Conservation (phyloP, 1,140 invertebrate species). For the Zaprionus davidi region DNA sequence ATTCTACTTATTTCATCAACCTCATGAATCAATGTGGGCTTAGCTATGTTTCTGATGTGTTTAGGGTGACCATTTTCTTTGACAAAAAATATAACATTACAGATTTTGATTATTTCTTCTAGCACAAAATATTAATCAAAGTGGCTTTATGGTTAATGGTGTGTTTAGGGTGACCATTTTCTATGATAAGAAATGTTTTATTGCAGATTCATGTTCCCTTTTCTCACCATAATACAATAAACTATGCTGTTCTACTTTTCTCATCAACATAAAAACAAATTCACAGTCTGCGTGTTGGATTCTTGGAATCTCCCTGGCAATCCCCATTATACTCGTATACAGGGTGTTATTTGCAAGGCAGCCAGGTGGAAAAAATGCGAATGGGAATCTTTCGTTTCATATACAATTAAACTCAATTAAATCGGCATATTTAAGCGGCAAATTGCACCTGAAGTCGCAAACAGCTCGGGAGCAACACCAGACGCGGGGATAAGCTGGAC, state of each 20-base stretch:
- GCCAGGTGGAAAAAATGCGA: conserved; percentile 32
- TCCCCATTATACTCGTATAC: neutral
- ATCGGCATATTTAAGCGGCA: conserved; percentile 74
- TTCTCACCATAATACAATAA: neutral
- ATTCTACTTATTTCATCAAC: too few species aligned
- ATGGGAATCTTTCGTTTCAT: conserved; percentile 63
- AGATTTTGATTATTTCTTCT: too few species aligned
- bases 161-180: neutral
- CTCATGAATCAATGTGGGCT: too few species aligned
- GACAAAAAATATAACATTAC: neutral
- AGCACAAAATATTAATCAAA: too few species aligned
- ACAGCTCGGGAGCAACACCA: conserved; percentile 44
- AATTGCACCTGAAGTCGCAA: conserved; percentile 54
- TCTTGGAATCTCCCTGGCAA: neutral
- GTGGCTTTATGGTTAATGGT: neutral
- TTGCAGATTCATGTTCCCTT: neutral
- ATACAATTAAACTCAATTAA: conserved; percentile 81
- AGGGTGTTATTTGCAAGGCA: conserved; percentile 8
- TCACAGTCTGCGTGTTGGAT: neutral
- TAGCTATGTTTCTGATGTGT: neutral
- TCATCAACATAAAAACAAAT: conserved; percentile 1
- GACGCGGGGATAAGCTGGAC: conserved; percentile 33
- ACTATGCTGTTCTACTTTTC: neutral
- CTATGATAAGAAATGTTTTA: neutral
- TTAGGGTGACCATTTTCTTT: too few species aligned